These are phyloP conservation scores for Dicyrtoma fusca DNA, from an alignment of 2,888 invertebrate species.

Conservation along the genomic window DNA sequence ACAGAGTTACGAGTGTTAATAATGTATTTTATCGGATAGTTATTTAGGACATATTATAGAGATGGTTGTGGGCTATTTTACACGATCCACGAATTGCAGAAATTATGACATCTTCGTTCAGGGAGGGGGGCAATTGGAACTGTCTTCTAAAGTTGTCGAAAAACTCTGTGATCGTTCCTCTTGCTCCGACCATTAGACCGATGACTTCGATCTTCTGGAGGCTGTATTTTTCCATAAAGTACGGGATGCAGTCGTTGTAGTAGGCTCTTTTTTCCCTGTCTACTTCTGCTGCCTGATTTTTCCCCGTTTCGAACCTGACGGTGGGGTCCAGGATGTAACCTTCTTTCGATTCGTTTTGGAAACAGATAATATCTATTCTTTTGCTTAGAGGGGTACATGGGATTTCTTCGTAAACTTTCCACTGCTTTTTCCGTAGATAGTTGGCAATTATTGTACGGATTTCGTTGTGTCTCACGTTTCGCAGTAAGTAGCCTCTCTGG, in stretches of 20 bases:
- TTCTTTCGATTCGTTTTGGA: not conserved
- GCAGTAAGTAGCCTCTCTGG: conserved; percentile 17
- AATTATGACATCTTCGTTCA: conserved; percentile 9
- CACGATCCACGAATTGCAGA: conserved; percentile 14
- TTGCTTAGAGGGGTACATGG: not conserved
- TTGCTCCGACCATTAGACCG: conserved; percentile 31
- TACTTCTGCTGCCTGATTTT: conserved; percentile 25
- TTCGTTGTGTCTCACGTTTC: conserved; percentile 20
- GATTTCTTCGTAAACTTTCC: conserved; percentile 36
- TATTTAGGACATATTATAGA: not conserved
- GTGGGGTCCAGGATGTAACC: conserved; percentile 37
- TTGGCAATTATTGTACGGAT: conserved; percentile 27
- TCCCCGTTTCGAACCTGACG: conserved; percentile 6
- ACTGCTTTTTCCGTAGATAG: not conserved
- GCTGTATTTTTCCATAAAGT: conserved; percentile 6
- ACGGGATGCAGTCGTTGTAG: conserved; percentile 15
- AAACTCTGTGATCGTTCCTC: conserved; percentile 21
- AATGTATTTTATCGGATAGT: too few species aligned
- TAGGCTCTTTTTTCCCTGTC: conserved; percentile 25
- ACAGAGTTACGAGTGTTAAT: too few species aligned
- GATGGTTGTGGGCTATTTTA: conserved; percentile 25
- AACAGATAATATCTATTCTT: conserved; percentile 35
- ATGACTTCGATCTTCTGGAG: conserved; percentile 11
- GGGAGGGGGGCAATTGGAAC: not conserved
- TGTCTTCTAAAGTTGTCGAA: not conserved